Evolutionary conservation across 1,140 invertebrate species (phyloP), one percentile per base, ranked within the genome.

Genomic region (Drepana arcuata): DNA sequence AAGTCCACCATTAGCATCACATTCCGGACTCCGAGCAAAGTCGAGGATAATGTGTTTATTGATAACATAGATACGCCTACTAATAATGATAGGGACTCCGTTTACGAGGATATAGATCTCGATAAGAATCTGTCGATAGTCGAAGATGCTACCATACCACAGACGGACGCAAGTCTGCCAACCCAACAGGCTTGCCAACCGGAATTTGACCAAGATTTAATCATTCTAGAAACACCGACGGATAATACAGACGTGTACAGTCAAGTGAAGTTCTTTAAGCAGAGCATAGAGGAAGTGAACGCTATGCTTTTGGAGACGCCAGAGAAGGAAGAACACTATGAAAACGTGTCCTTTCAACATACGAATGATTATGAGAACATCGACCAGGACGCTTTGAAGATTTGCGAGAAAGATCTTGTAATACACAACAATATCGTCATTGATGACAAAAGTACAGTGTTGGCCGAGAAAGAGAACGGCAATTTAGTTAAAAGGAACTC

Each of bases 281-380:
- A 88, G 48, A 91, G 90, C 11, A 88, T 92, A 30, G 87, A 91
- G 34, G 90, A 92, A 72, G 89, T 92, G 0, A 92, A 92, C 64
- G 88, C 89, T 15, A 70, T 92, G 51, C 70, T 90, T 13, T 64
- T 86, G 16, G 77, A 83, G 28, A 66, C 64, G 1, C 71, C 68
- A 2, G 73, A 74, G 36, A 62, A 50, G 41, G 73, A 77, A 26
- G 41, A 27, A 1, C 54, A 65, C 27, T 82, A 82, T 33, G 74
- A 80, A 33, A 79, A 78, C 23, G 46, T 82, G 1, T 34, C 40
- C 7, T 78, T 74, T 13, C 77, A 84, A 48, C 60, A 41, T 24
- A 63, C 80, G 39, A 77, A 68, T 16, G 71, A 84, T 32, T 86
- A 86, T 37, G 84, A 85, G 48, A 86, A 86, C 54, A 66, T 86